These are phyloP conservation scores for Pluvianellus socialis DNA, from an alignment of 2,113 vertebrate genomes.

Conservation along the genomic window DNA sequence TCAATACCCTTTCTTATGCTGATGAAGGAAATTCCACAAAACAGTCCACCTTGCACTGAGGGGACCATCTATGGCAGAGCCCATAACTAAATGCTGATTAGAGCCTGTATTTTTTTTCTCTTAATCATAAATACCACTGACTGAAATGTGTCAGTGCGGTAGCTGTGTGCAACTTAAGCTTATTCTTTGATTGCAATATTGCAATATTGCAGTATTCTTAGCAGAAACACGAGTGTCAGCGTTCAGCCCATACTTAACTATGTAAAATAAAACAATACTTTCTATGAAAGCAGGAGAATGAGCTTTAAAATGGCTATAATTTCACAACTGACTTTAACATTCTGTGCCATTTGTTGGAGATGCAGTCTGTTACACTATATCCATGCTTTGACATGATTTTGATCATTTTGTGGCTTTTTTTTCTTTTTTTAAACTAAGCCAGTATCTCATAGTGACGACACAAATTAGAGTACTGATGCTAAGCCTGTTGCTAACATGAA, in stretches of 20 bases:
- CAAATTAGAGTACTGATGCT: not conserved
- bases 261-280: not conserved
- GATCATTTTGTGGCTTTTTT: not conserved
- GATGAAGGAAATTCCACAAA: not conserved
- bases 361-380: not conserved
- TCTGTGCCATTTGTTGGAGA: not conserved
- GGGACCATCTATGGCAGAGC: not conserved
- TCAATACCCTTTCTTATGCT: not conserved
- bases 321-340: not conserved
- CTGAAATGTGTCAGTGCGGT: not conserved
- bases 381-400: not conserved
- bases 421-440: not conserved
- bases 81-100: not conserved
- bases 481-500: not conserved
- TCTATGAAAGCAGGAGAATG: not conserved
- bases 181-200: not conserved
- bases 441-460: not conserved
- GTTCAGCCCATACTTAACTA: not conserved
- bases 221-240: not conserved
- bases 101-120: not conserved
- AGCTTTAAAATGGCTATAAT: not conserved
- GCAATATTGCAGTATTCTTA: not conserved
- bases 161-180: not conserved
- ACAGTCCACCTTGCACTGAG: not conserved
- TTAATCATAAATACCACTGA: not conserved